Evolutionary conservation across 1,140 invertebrate species (phyloP).

Genomic region (Gerris buenoi): DNA sequence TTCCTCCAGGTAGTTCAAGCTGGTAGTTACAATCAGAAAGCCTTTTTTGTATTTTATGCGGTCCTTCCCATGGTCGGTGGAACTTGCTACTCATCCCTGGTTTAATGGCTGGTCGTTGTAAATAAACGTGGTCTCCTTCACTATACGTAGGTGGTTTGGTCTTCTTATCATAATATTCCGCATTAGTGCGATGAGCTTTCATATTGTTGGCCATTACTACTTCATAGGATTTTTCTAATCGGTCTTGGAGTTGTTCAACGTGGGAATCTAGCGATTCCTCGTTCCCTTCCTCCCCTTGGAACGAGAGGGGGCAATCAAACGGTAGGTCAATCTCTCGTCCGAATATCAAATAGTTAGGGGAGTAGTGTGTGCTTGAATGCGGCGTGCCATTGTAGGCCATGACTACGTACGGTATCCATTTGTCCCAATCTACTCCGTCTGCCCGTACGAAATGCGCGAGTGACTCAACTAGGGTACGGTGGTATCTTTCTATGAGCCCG

Average conservation of each 20-base stretch:
- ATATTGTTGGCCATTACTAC: neutral
- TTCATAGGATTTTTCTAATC: neutral
- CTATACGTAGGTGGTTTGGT: neutral
- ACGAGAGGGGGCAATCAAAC: neutral
- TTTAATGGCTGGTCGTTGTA: neutral
- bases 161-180: neutral
- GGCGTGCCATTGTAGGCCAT: slow-evolving; percentile 10
- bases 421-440: slow-evolving; percentile 24
- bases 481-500: slow-evolving; percentile 26
- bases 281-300: neutral
- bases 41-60: neutral
- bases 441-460: slow-evolving; percentile 24
- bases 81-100: neutral
- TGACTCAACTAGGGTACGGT: slow-evolving; percentile 25
- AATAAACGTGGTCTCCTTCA: neutral
- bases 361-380: neutral
- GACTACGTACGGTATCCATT: slow-evolving; percentile 12
- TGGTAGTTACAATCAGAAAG: neutral
- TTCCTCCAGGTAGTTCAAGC: neutral
- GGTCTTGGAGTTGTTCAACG: neutral
- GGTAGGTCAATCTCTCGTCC: neutral
- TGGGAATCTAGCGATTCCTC: neutral
- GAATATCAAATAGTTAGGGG: neutral
- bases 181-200: neutral
- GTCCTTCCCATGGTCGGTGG: slow-evolving; percentile 2